phyloP scores from a whole-genome alignment of 2,113 vertebrate genomes.

The Vanacampus margaritifer region DNA sequence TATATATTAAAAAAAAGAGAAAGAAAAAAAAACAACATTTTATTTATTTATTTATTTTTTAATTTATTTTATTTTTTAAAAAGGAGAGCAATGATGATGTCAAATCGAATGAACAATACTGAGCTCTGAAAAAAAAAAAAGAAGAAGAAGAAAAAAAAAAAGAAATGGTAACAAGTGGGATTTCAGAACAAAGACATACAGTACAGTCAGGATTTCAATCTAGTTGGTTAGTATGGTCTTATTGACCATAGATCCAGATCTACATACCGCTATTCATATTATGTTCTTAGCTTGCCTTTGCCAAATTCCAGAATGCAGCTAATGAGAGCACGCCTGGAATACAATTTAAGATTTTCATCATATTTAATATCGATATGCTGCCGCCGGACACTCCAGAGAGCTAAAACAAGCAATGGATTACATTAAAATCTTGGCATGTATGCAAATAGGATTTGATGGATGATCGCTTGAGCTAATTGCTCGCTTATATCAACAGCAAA shows the following conservation, averaged over 20 bases:
- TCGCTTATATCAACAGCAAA: slow-evolving; percentile 51
- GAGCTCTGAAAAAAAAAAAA: too few species aligned
- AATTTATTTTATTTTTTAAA: too few species aligned
- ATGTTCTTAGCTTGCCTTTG: neutral
- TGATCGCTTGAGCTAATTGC: slow-evolving; percentile 51
- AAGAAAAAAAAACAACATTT: too few species aligned
- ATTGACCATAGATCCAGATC: neutral
- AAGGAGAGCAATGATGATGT: too few species aligned
- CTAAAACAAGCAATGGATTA: slow-evolving; percentile 26
- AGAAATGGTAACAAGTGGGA: neutral
- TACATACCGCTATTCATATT: neutral
- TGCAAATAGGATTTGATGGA: slow-evolving; percentile 30
- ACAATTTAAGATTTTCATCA: slow-evolving; percentile 1
- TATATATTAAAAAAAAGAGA: too few species aligned
- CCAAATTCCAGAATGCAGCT: neutral
- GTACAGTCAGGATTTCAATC: neutral
- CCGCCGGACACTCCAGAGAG: slow-evolving; percentile 17
- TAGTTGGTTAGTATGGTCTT: too few species aligned
- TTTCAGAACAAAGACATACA: neutral
- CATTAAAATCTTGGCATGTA: slow-evolving; percentile 19
- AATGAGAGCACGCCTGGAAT: neutral
- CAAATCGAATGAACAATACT: too few species aligned
- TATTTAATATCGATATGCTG: slow-evolving; percentile 4
- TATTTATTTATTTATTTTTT: too few species aligned
- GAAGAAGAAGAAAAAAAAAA: too few species aligned